Evolutionary conservation across 2,797 vertebrate species (phyloP), one percentile per base, ranked within the genome.

Genomic region (Sebastolobus altivelis): DNA sequence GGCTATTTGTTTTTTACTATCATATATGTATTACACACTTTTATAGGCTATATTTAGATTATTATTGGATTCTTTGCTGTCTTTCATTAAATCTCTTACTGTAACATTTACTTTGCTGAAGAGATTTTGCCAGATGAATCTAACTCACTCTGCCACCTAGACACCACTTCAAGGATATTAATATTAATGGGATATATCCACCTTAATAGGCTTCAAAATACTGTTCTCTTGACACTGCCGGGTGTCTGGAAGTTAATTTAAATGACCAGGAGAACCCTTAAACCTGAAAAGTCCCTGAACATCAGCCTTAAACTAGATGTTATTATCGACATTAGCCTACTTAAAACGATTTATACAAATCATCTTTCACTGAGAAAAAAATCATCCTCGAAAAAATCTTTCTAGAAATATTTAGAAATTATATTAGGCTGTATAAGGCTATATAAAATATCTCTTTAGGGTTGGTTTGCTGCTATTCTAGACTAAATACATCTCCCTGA

Each of bases 231-330:
- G 27, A 54, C 35, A 56, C 35, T 22, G 16, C 5, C 11, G 3
- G 25, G 18, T 59, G 18, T 74, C 18, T 58, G 60, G 29, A 80
- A 80, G 74, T 52, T 62, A 8, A 62, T 70, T 71, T 54, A 46
- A 70, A 38, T 73, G 33, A 69, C 27, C 55, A 63, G 4, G 6
- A 73, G 18, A 54, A 68, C 3, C 37, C 56, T 38, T 25, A 11
- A 66, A 69, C 29, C 4, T 31, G n/a, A 20, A 37, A 66, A 43
- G n/a, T 69, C n/a, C 25, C 9, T 38, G 18, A 72, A 55, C n/a
- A 35, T 35, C 16, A 52, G 2, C 6, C 46, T 25, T 6, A 49
- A 70, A 60, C 22, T 5, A 11, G 29, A n/a, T 55, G 31, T 25
- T 67, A 38, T 67, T 46, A 46, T 12, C 11, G 62, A n/a, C 11